Evolutionary conservation across 2,888 invertebrate species (phyloP).

Genomic region (Nasonia oneida): DNA sequence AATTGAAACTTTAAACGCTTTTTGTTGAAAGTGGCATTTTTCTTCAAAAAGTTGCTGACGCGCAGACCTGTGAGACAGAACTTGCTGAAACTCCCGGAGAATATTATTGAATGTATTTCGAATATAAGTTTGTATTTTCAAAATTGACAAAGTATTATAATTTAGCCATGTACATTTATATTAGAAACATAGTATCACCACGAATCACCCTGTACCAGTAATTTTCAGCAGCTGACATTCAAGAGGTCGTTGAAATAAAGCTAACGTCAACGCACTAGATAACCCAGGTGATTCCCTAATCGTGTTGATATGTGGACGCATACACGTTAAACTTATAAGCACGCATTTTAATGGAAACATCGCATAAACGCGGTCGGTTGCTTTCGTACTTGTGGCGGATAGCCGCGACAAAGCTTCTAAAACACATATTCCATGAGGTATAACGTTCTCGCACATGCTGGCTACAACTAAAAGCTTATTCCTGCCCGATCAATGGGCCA

Average conservation of each 20-base stretch:
- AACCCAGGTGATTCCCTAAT: not conserved
- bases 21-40: not conserved
- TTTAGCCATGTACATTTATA: no score
- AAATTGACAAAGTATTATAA: not conserved
- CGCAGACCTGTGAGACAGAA: not conserved
- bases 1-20: not conserved
- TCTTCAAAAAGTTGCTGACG: not conserved
- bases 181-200: no score
- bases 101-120: not conserved
- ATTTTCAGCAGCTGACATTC: not conserved
- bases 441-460: no score
- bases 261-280: not conserved
- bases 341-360: not conserved
- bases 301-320: not conserved
- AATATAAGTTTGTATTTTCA: not conserved
- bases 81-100: not conserved
- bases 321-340: not conserved
- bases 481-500: not conserved
- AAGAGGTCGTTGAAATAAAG: not conserved
- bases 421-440: not conserved
- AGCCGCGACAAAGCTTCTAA: not conserved
- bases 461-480: not conserved
- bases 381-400: not conserved
- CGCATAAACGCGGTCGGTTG: not conserved
- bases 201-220: not conserved